Conservation (phyloP, 2,888 invertebrate genomes). For the Drosophila mercatorum region DNA sequence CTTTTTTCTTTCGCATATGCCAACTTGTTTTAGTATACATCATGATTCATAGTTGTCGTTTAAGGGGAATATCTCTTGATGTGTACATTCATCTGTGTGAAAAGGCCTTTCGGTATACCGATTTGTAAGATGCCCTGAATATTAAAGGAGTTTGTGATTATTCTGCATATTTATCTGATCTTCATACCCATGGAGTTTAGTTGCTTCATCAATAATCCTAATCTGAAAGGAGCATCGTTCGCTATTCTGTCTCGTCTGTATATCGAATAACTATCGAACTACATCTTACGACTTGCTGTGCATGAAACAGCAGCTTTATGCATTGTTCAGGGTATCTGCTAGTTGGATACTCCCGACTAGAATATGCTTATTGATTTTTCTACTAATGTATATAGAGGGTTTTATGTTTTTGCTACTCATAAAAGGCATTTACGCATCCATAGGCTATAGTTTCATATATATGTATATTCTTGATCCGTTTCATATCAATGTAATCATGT, state of each 20-base stretch:
- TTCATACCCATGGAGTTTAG: background rate
- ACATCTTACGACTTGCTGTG: background rate
- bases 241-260: too few relatives aligned
- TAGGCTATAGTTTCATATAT: background rate
- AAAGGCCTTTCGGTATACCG: conserved; percentile 20
- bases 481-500: background rate
- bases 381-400: background rate
- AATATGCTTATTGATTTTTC: background rate
- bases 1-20: conserved; percentile 29
- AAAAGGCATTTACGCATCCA: background rate
- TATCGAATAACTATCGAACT: too few relatives aligned
- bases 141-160: background rate
- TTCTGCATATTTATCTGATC: background rate
- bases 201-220: background rate
- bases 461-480: background rate
- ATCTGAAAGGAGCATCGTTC: too few relatives aligned
- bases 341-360: background rate
- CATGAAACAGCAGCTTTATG: background rate
- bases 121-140: conserved; percentile 16
- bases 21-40: conserved; percentile 17
- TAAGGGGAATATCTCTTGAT: background rate
- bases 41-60: conserved; percentile 6
- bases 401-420: background rate
- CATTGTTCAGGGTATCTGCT: background rate
- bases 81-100: background rate